phyloP scores from a whole-genome alignment of 2,888 invertebrate genomes.

The Poecilus cupreus region DNA sequence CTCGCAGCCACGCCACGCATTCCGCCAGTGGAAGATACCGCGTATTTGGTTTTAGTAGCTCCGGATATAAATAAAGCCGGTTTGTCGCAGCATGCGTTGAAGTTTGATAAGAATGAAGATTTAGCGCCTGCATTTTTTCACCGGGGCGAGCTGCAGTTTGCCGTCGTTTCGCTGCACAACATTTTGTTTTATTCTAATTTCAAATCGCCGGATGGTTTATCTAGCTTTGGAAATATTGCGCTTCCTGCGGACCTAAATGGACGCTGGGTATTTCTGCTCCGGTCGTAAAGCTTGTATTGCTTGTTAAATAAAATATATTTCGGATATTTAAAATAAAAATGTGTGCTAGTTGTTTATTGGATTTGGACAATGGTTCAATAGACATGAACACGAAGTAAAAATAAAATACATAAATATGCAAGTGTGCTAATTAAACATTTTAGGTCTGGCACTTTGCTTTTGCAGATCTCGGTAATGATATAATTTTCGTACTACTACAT shows the following conservation, averaged over 20 bases:
- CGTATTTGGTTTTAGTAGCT: constrained; percentile 45
- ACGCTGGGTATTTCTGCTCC: not conserved
- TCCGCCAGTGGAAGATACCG: constrained; percentile 24
- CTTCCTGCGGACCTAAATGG: not conserved
- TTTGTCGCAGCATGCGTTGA: constrained; percentile 59
- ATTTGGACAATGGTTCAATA: too few species aligned
- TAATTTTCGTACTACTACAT: too few species aligned
- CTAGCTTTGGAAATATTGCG: constrained; percentile 44
- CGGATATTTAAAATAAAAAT: too few species aligned
- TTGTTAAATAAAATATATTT: not conserved
- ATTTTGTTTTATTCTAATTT: constrained; percentile 50
- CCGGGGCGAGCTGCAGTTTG: constrained; percentile 20
- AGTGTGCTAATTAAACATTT: too few species aligned
- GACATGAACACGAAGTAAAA: too few species aligned
- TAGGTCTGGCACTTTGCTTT: too few species aligned
- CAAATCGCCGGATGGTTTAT: constrained; percentile 39
- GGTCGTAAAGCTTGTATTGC: constrained; percentile 9
- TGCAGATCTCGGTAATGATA: too few species aligned
- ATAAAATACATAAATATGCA: too few species aligned
- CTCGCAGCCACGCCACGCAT: too few species aligned
- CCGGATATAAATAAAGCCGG: constrained; percentile 55
- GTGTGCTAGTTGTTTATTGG: too few species aligned
- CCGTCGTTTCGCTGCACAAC: constrained; percentile 13
- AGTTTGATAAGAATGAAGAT: constrained; percentile 59
- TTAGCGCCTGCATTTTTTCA: constrained; percentile 40